Evolutionary conservation across 2,797 vertebrate species (phyloP).

Genomic region (Pitangus sulphuratus): DNA sequence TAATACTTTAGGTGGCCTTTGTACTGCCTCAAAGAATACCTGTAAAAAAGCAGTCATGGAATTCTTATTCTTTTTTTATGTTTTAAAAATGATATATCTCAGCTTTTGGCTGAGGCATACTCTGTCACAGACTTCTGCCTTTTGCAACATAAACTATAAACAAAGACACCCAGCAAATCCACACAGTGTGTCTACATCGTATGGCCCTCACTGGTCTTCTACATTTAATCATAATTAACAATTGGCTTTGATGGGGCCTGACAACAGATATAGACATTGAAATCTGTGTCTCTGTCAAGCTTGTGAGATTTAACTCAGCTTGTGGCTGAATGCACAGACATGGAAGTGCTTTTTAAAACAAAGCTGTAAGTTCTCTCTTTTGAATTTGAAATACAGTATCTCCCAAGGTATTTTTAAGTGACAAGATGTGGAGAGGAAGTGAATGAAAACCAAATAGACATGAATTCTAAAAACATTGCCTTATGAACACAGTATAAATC

Average conservation of each 20-base stretch:
- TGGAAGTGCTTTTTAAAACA: neutral
- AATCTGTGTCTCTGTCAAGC: neutral
- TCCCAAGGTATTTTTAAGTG: neutral
- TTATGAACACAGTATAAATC: neutral
- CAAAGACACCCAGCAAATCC: neutral
- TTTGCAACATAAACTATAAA: neutral
- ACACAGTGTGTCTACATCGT: fast-evolving
- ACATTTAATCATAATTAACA: neutral
- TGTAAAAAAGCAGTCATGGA: neutral
- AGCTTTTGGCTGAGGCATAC: neutral
- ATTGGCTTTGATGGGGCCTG: neutral
- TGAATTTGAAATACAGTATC: neutral
- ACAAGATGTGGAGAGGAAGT: neutral
- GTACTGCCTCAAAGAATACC: neutral
- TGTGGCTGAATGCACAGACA: fast-evolving
- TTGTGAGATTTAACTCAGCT: neutral
- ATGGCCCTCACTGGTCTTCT: neutral
- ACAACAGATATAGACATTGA: neutral
- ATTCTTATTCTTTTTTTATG: neutral
- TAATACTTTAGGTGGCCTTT: neutral
- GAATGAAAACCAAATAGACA: neutral
- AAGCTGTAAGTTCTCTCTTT: neutral
- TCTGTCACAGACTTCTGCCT: neutral
- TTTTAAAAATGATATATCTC: neutral
- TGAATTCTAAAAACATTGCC: neutral